phyloP scores from a whole-genome alignment of 2,888 invertebrate genomes.

The Drosophila atroscutellata region DNA sequence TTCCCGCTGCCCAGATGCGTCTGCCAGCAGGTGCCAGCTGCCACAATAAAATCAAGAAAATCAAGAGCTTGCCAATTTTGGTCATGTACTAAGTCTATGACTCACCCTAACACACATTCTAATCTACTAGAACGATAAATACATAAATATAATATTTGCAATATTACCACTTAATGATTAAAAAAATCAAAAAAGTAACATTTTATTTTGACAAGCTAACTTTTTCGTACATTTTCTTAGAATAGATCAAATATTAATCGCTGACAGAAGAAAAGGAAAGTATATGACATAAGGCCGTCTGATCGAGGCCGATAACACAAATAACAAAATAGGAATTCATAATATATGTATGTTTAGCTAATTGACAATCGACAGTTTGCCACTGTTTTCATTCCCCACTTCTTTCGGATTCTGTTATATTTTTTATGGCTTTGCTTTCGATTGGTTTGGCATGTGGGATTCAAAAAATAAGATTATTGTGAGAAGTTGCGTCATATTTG shows the following conservation, averaged over 20 bases:
- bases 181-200: neutral
- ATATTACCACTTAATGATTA: neutral
- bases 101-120: neutral
- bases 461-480: slow-evolving; percentile 39
- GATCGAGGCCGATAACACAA: neutral
- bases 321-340: neutral
- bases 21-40: slow-evolving; percentile 95
- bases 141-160: too few species aligned
- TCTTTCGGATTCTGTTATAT: neutral
- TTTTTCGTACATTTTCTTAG: neutral
- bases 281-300: neutral
- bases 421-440: slow-evolving; percentile 4
- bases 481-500: slow-evolving; percentile 70
- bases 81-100: neutral
- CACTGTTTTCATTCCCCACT: slow-evolving; percentile 1
- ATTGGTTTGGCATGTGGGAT: slow-evolving; percentile 47
- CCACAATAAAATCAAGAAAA: slow-evolving; percentile 23
- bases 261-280: neutral
- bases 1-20: slow-evolving; percentile 92
- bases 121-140: neutral
- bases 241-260: slow-evolving; percentile 17
- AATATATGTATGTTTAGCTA: neutral
- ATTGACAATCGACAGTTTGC: neutral
- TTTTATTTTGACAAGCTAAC: neutral
- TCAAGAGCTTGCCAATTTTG: neutral